Conservation (phyloP, 2,888 invertebrate genomes). For the Autographa pulchrina region DNA sequence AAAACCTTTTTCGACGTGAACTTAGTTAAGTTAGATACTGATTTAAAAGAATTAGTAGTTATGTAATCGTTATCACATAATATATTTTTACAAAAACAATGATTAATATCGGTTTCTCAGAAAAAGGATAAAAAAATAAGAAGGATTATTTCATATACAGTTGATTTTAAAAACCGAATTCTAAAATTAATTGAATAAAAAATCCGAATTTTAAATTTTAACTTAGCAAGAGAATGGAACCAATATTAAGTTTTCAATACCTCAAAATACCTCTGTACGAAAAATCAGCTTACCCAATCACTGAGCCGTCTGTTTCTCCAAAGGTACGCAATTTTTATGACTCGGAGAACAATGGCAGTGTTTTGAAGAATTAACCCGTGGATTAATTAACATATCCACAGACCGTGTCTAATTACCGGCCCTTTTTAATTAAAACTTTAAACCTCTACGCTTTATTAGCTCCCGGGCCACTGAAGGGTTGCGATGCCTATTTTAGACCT, state of each 20-base stretch:
- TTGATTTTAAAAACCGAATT: too few relatives aligned
- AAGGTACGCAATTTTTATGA: slow-evolving; percentile 78
- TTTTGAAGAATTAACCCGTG: slow-evolving; percentile 85
- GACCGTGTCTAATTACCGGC: slow-evolving; percentile 85
- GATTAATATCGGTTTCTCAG: too few relatives aligned
- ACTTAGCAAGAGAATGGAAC: neutral
- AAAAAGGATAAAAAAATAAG: too few relatives aligned
- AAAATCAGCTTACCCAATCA: slow-evolving; percentile 31
- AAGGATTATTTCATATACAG: too few relatives aligned
- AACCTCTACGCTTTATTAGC: slow-evolving; percentile 83
- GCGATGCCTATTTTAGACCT: slow-evolving; percentile 49
- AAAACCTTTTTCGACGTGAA: neutral
- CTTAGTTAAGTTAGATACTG: neutral
- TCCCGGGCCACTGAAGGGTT: slow-evolving; percentile 64
- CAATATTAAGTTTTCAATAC: neutral
- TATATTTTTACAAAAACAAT: too few relatives aligned
- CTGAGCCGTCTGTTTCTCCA: slow-evolving; percentile 53
- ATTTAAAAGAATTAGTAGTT: too few relatives aligned
- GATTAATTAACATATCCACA: slow-evolving; percentile 87
- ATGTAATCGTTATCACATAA: too few relatives aligned
- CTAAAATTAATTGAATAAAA: too few relatives aligned
- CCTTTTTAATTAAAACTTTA: slow-evolving; percentile 87
- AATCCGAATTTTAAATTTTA: too few relatives aligned
- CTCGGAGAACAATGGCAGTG: slow-evolving; percentile 81
- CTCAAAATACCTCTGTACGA: slow-evolving; percentile 1